Percentiles rank a stretch among this genome's conserved stretches.
phyloP scores from a whole-genome alignment of 2,888 invertebrate species.

The Sycophila texana region DNA sequence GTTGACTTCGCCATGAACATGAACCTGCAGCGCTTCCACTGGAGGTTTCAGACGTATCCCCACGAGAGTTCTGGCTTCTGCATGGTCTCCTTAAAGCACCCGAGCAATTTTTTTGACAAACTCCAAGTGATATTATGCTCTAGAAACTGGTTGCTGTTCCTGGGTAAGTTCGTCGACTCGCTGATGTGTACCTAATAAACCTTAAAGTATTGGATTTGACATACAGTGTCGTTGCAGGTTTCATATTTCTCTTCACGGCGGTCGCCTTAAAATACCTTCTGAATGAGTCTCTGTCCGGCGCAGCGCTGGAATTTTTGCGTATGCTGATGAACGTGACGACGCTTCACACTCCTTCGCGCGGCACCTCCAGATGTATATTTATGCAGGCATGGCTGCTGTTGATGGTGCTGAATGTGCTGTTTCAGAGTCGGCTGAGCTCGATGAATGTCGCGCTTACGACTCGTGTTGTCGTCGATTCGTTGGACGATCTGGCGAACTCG shows the following conservation, averaged over 20 bases:
- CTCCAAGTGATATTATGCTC: slow-evolving; percentile 8
- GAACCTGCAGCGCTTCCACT: neutral
- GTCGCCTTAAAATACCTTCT: neutral
- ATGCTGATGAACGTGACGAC: slow-evolving; percentile 51
- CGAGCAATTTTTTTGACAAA: neutral
- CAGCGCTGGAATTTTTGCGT: slow-evolving; percentile 57
- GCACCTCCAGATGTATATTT: slow-evolving; percentile 46
- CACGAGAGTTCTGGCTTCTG: slow-evolving; percentile 59
- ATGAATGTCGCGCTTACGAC: slow-evolving; percentile 56
- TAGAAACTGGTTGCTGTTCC: neutral
- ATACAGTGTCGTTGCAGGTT: neutral
- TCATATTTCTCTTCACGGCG: neutral
- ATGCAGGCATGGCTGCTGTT: slow-evolving; percentile 48
- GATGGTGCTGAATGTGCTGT: slow-evolving; percentile 55
- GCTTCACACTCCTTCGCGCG: slow-evolving; percentile 44
- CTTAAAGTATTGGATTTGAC: neutral
- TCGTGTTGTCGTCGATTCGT: slow-evolving; percentile 52
- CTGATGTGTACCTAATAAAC: no score
- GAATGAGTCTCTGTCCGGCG: slow-evolving; percentile 19
- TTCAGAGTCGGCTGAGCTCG: slow-evolving; percentile 59
- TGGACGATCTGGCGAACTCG: slow-evolving; percentile 47
- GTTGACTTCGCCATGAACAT: slow-evolving; percentile 33
- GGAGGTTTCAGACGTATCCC: slow-evolving; percentile 58
- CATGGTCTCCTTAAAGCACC: slow-evolving; percentile 55
- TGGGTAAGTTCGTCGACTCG: slow-evolving; percentile 7